Evolutionary conservation across 2,888 invertebrate species (phyloP).

Genomic region (Apeira syringaria): DNA sequence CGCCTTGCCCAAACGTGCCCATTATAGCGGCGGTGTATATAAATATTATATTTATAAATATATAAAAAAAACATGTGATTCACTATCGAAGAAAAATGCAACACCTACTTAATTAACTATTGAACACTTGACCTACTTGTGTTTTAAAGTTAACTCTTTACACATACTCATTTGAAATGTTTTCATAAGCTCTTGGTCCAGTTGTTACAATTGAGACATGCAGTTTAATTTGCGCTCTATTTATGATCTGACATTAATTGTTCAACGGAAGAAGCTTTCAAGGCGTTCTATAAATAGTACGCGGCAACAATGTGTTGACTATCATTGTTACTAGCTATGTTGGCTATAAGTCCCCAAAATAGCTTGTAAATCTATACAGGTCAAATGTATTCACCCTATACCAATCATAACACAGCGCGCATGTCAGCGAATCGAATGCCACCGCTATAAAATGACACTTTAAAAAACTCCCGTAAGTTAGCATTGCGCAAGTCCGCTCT

Average conservation of each 20-base stretch:
- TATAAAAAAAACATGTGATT: too few species aligned
- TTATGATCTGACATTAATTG: constrained; percentile 23
- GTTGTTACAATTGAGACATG: constrained; percentile 23
- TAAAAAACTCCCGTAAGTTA: constrained; percentile 51
- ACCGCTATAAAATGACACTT: constrained; percentile 54
- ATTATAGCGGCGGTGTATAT: too few species aligned
- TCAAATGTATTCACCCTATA: too few species aligned
- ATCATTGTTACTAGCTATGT: neutral
- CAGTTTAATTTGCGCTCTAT: constrained; percentile 16
- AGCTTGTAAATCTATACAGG: too few species aligned
- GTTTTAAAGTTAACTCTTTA: too few species aligned
- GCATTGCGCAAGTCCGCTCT: constrained; percentile 66
- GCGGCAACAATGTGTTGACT: neutral
- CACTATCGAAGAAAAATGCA: too few species aligned
- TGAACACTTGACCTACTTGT: too few species aligned
- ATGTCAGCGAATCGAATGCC: constrained; percentile 63
- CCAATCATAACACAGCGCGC: constrained; percentile 13
- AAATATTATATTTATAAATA: too few species aligned
- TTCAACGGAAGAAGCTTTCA: constrained; percentile 16
- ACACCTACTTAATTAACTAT: too few species aligned
- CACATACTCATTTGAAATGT: too few species aligned
- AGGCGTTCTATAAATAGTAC: constrained; percentile 24
- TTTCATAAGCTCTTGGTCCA: constrained; percentile 7
- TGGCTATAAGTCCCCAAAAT: too few species aligned
- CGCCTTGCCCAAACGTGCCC: too few species aligned